Conservation (phyloP, 2,797 vertebrate species). For the Potorous gilbertii region DNA sequence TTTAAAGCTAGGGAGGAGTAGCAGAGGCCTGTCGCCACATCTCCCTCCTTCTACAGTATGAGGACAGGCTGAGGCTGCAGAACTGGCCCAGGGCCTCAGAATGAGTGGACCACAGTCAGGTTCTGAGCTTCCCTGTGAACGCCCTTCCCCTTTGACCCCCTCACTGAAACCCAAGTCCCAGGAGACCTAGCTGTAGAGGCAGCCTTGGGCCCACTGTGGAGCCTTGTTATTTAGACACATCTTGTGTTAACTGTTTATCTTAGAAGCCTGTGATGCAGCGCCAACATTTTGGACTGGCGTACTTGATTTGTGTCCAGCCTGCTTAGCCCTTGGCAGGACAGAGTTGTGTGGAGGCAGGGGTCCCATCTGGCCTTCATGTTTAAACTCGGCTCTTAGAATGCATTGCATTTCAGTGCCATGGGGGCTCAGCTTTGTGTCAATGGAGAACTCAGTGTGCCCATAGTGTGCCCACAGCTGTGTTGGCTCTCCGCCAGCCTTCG, state of each 20-base stretch:
- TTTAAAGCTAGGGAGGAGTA: neutral
- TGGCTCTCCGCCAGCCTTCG: neutral
- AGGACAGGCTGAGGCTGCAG: too few species aligned
- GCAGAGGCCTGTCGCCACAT: too few species aligned
- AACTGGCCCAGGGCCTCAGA: neutral
- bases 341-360: neutral
- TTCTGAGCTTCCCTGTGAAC: neutral
- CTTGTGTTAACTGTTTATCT: neutral
- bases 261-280: neutral
- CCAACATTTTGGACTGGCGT: accelerated
- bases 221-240: neutral
- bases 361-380: neutral
- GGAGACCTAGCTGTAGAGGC: neutral
- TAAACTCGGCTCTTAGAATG: too few species aligned
- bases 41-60: too few species aligned
- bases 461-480: neutral
- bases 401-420: too few species aligned
- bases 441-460: neutral
- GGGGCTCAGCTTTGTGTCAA: neutral
- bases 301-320: neutral
- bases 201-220: neutral
- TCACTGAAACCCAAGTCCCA: neutral
- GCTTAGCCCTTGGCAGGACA: neutral
- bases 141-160: neutral
- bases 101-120: accelerated